Conservation (phyloP, 2,888 invertebrate genomes). For the Alentia gelatinosa region DNA sequence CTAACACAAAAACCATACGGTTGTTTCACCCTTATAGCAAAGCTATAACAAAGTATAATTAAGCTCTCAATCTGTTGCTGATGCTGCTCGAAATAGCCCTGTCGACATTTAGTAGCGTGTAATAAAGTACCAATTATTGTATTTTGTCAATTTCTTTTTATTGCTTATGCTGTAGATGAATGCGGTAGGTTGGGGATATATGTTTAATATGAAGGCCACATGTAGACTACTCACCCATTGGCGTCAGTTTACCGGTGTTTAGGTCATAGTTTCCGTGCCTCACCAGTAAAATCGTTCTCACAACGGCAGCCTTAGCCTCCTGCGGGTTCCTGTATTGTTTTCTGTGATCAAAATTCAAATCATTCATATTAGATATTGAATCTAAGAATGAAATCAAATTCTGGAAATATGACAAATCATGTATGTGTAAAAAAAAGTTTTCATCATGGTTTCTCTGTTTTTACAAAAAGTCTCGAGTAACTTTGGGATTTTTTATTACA, state of each 20-base stretch:
- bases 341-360: neutral
- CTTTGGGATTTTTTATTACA: neutral
- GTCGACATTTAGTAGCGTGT: no score
- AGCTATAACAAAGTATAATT: no score
- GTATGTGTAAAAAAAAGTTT: neutral
- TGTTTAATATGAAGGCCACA: no score
- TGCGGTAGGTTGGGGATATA: no score
- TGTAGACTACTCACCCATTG: slow-evolving; percentile 50
- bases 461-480: neutral
- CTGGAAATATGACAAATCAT: neutral
- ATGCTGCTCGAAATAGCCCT: no score
- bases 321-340: neutral
- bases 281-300: slow-evolving; percentile 59
- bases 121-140: no score
- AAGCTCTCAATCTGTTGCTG: no score
- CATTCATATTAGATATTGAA: neutral
- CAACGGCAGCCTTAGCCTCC: slow-evolving; percentile 24
- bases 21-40: no score
- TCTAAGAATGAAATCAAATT: neutral
- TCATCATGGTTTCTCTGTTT: neutral
- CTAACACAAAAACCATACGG: no score
- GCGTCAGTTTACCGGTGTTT: slow-evolving; percentile 60
- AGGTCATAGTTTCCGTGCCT: slow-evolving; percentile 64
- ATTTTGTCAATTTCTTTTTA: no score
- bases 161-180: no score